These are phyloP conservation scores for Diadegma fenestrale DNA, from an alignment of 2,888 invertebrate genomes.

Conservation along the genomic window DNA sequence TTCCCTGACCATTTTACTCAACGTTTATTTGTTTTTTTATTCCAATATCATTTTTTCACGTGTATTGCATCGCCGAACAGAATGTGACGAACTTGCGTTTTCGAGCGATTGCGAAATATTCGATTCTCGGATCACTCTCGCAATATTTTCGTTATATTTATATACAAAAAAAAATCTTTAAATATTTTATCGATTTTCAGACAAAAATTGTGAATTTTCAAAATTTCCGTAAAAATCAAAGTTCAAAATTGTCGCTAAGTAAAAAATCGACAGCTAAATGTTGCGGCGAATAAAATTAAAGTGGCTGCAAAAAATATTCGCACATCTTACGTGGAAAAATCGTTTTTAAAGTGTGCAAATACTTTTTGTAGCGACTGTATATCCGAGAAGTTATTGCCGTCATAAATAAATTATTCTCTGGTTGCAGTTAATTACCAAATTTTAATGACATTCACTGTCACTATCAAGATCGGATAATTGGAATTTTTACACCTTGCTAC, in stretches of 20 bases:
- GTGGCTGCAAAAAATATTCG: too few relatives aligned
- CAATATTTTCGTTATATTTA: background rate
- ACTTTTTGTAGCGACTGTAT: too few relatives aligned
- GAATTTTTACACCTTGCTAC: background rate
- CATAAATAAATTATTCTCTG: background rate
- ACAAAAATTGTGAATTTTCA: background rate
- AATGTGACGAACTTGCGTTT: background rate
- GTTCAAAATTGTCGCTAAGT: background rate
- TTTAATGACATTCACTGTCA: background rate
- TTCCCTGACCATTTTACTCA: background rate
- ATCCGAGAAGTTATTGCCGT: background rate
- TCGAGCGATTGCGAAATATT: background rate
- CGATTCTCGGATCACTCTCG: background rate
- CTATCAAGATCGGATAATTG: background rate
- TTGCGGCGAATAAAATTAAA: background rate
- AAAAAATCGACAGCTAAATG: too few relatives aligned
- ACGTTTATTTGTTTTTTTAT: background rate
- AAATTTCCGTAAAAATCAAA: background rate
- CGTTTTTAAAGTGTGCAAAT: too few relatives aligned
- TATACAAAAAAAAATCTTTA: background rate
- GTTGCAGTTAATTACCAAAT: background rate
- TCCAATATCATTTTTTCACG: background rate
- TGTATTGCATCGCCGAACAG: background rate
- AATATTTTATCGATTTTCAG: background rate
- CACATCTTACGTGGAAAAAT: too few relatives aligned